phyloP scores from a whole-genome alignment of 1,140 invertebrate species.

The Drosophila navojoa region DNA sequence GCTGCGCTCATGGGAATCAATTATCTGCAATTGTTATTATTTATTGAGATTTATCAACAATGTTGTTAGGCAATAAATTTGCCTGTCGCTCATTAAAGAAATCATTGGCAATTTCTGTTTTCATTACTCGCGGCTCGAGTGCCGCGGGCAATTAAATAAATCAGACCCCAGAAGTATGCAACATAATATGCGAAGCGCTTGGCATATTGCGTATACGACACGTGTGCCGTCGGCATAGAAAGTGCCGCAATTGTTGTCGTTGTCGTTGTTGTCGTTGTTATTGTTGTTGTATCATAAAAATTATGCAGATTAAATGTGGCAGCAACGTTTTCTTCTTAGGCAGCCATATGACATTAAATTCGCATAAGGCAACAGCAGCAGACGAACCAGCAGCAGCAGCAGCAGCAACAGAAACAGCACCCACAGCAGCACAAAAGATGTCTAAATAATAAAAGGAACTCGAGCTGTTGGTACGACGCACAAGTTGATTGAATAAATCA shows the following conservation, averaged over 20 bases:
- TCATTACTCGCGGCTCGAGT: constrained; percentile 31
- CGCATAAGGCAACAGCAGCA: constrained; percentile 45
- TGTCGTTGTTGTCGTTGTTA: background rate
- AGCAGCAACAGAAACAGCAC: background rate
- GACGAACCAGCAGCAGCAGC: constrained; percentile 1
- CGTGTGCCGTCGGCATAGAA: constrained; percentile 17
- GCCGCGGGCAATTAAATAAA: constrained; percentile 38
- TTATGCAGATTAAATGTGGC: constrained; percentile 81
- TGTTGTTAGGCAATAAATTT: background rate
- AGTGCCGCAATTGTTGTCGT: constrained; percentile 3
- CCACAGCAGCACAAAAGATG: constrained; percentile 54
- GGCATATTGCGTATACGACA: constrained; percentile 35
- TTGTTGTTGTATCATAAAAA: constrained; percentile 61
- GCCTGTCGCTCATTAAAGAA: constrained; percentile 11
- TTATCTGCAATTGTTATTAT: background rate
- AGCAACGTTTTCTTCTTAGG: constrained; percentile 50
- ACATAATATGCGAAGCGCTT: constrained; percentile 7
- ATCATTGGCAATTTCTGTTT: constrained; percentile 29
- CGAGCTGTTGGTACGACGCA: constrained; percentile 55
- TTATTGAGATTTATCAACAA: background rate
- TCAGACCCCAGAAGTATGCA: constrained; percentile 27
- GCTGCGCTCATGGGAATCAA: background rate
- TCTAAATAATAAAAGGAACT: constrained; percentile 77
- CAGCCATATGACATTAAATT: constrained; percentile 72
- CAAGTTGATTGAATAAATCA: constrained; percentile 82